These are phyloP conservation scores for Amphimedon queenslandica DNA, from an alignment of 37 sponge, comb jelly and placozoan species.

Conservation along the genomic window DNA sequence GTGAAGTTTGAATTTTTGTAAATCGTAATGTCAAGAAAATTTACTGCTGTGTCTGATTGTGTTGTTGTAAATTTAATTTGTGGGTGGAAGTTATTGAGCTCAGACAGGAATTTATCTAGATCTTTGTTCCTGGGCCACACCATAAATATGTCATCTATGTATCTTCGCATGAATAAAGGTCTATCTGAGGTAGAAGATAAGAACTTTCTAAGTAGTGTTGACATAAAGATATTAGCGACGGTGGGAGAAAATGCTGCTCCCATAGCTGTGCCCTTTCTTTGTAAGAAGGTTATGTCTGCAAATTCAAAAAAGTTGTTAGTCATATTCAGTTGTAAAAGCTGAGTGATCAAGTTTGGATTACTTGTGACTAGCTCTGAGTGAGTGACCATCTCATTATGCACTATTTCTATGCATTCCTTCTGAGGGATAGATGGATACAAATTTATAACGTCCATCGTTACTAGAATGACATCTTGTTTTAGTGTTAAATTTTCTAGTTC, in stretches of 20 bases:
- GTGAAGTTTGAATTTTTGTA: neutral
- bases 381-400: conserved; percentile 18
- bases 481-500: neutral
- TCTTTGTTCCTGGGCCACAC: neutral
- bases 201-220: neutral
- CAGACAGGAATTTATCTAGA: neutral
- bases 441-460: neutral
- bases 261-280: neutral
- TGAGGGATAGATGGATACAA: conserved; percentile 22
- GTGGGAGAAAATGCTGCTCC: neutral
- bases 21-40: neutral
- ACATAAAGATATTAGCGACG: neutral
- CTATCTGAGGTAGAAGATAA: neutral
- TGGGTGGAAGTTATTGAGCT: neutral
- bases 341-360: neutral
- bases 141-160: neutral
- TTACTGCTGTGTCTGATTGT: neutral
- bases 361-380: neutral
- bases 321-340: neutral
- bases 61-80: neutral
- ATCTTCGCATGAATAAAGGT: neutral
- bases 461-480: neutral
- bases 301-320: neutral
- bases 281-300: neutral
- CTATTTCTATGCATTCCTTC: conserved; percentile 6